phyloP scores from a whole-genome alignment of 2,888 invertebrate genomes.

The Scaeva pyrastri region DNA sequence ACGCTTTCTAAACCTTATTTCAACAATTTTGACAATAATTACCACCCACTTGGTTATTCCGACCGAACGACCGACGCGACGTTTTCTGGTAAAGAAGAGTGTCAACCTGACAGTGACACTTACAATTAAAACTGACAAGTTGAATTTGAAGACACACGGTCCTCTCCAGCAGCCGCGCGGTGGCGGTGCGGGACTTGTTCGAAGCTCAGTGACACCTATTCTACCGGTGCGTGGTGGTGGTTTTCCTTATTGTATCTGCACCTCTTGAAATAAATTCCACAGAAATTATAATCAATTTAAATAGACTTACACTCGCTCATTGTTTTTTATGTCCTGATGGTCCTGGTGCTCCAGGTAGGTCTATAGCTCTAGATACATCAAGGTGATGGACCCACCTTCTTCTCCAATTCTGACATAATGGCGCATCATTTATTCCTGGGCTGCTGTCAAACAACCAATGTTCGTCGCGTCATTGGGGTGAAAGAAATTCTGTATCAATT shows the following conservation, averaged over 20 bases:
- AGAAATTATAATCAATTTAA: conserved; percentile 68
- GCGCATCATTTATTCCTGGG: conserved; percentile 67
- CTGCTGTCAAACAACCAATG: conserved; percentile 65
- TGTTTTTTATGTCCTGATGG: conserved; percentile 16
- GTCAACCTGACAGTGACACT: conserved; percentile 61
- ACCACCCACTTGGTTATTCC: conserved; percentile 58
- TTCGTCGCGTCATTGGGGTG: conserved; percentile 38
- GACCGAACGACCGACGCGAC: neutral
- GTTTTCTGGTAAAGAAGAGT: conserved; percentile 12
- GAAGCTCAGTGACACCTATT: no score
- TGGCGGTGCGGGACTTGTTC: neutral
- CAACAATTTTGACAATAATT: conserved; percentile 71
- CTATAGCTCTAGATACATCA: conserved; percentile 5
- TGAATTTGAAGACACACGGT: conserved; percentile 13
- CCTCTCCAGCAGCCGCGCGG: neutral
- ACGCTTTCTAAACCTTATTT: conserved; percentile 60
- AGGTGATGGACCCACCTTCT: conserved; percentile 17
- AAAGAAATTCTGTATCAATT: conserved; percentile 67
- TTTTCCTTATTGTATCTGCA: neutral
- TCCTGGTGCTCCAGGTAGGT: neutral
- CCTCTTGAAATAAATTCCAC: conserved; percentile 33
- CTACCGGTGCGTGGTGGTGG: neutral
- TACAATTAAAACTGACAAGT: conserved; percentile 66
- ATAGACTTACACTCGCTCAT: conserved; percentile 34
- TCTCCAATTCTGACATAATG: conserved; percentile 43